Evolutionary conservation across 2,113 vertebrate genomes (phyloP).

Genomic region (Prionailurus viverrinus): DNA sequence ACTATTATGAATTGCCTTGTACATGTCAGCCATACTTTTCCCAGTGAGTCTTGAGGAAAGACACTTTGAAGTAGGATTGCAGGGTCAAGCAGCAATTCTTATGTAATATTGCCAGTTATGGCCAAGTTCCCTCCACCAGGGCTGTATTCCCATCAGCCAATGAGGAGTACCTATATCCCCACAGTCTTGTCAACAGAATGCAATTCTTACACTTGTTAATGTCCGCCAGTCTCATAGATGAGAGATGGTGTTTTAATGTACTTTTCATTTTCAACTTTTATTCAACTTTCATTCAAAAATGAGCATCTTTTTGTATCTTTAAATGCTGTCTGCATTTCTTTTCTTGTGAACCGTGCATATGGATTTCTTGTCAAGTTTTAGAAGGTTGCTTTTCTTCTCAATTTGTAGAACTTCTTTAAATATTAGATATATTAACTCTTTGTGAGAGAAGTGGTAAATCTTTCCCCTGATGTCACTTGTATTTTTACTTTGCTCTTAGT

Average conservation of each 20-base stretch:
- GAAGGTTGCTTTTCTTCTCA: constrained; percentile 1
- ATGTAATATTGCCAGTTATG: not conserved
- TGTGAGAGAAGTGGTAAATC: constrained; percentile 17
- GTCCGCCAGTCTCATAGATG: not conserved
- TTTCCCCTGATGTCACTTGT: constrained; percentile 7
- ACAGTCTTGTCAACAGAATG: not conserved
- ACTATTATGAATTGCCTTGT: not conserved
- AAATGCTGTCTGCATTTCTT: constrained; percentile 29
- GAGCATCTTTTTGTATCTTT: constrained; percentile 46
- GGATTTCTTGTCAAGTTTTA: not conserved
- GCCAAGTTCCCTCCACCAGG: not conserved
- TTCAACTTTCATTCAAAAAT: too few species aligned
- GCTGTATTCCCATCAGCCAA: not conserved
- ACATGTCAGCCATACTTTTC: not conserved
- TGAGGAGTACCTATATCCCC: not conserved
- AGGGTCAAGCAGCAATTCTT: not conserved
- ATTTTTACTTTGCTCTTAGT: not conserved
- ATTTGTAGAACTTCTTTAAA: constrained; percentile 35
- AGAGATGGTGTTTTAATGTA: constrained; percentile 19
- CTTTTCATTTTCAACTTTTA: constrained; percentile 46
- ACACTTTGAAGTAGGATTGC: not conserved
- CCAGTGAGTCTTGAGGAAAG: not conserved
- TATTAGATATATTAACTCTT: not conserved
- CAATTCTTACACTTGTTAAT: not conserved
- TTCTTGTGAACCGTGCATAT: not conserved